Conservation (phyloP, 2,888 invertebrate species). For the Pseudococcus viburni region DNA sequence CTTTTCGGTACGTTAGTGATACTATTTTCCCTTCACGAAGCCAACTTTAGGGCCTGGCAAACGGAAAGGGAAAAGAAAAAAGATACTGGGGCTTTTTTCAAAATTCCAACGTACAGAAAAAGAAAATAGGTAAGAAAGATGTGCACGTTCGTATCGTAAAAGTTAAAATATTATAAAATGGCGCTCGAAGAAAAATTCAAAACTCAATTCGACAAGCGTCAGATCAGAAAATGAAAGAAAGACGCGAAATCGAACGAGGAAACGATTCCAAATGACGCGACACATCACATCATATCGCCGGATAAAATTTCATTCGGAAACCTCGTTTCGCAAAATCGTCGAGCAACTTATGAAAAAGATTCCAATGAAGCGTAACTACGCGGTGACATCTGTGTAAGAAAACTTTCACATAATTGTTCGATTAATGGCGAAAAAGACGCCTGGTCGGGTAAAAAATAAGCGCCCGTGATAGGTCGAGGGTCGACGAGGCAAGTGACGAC, state of each 20-base stretch:
- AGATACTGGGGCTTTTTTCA: background rate
- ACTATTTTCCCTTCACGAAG: background rate
- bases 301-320: background rate
- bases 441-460: background rate
- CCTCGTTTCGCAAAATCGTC: background rate
- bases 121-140: background rate
- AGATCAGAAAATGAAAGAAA: too few species aligned
- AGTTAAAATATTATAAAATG: too few species aligned
- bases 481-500: background rate
- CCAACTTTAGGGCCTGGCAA: background rate
- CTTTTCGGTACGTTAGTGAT: background rate
- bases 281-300: background rate
- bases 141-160: too few species aligned
- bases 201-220: too few species aligned
- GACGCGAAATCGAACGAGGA: too few species aligned
- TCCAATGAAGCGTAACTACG: background rate
- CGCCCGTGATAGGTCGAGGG: background rate
- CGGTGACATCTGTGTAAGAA: background rate
- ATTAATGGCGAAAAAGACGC: background rate
- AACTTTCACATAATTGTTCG: conserved; percentile 25
- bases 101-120: background rate
- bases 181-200: too few species aligned
- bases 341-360: background rate
- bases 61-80: background rate
- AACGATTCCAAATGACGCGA: too few species aligned